A percentile compares a stretch with the other conserved stretches of the same genome.
Evolutionary conservation across 1,140 invertebrate genomes (phyloP).

Genomic region (Aphelinus certus): DNA sequence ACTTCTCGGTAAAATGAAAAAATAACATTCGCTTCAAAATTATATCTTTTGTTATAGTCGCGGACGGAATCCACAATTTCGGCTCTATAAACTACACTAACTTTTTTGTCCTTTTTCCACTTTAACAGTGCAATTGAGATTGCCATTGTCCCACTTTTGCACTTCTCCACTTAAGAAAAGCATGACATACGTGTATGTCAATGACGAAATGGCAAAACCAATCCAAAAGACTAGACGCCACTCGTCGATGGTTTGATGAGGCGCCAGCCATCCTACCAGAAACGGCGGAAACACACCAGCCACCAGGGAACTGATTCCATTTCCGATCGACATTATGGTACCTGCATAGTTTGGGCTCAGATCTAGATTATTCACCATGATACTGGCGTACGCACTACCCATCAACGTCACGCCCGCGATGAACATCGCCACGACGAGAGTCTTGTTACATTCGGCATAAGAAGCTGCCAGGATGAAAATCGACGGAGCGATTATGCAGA

Average conservation of each 20-base stretch:
- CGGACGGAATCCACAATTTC: no score
- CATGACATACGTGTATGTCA: background rate
- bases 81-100: no score
- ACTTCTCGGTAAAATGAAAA: no score
- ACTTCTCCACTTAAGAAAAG: background rate
- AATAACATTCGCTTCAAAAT: no score
- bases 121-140: background rate
- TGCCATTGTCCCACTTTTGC: background rate
- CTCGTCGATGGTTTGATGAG: conserved; percentile 8
- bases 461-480: conserved; percentile 45
- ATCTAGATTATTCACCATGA: conserved; percentile 65
- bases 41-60: no score
- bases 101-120: no score
- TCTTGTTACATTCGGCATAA: conserved; percentile 45
- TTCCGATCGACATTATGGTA: conserved; percentile 67
- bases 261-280: background rate
- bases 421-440: conserved; percentile 43
- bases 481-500: conserved; percentile 32
- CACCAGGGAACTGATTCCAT: conserved; percentile 61
- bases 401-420: conserved; percentile 47
- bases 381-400: conserved; percentile 43
- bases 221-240: conserved; percentile 19
- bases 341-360: conserved; percentile 67
- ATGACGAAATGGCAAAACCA: background rate
- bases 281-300: background rate